Base-by-base conservation (phyloP, 2,113 vertebrate genomes). In the Nerophis ophidion region DNA sequence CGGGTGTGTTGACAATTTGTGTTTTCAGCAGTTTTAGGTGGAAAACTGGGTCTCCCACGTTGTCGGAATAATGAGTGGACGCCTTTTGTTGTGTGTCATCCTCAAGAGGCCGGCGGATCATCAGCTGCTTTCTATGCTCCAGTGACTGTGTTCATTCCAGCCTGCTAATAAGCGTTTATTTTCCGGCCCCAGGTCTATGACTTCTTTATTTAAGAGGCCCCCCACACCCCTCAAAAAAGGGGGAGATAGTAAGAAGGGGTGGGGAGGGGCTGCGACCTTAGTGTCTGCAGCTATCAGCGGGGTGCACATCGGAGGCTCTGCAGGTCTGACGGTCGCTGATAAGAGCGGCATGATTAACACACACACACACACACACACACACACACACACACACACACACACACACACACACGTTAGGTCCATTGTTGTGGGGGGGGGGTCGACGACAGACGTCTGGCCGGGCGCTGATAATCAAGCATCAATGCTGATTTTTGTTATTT, bases 241-340 rank as follows among this genome's bases (percentile, higher is more conserved):
- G 26, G 16, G 5, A 38, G 54, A 11, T 4, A 6, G 16, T 26
- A 26, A 26, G 10, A 1, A 35, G 35, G 15, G 19, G 5, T 17
- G 13, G 15, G 33, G 68, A 69, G 79, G 75, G 71, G 68, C 62
- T 80, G 75, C 68, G 72, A 82, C 75, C 79, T 75, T 73, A 55
- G 70, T 66, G 65, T 70, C 63, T 63, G 67, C 68, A 75, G 79
- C 74, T 87, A 87, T 87, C 86, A 86, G 86, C 76, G 48, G 82
- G 82, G 84, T 80, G 81, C 86, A 86, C 72, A 77, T 83, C 86
- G 68, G 82, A 78, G 84, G 75, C 72, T 82, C 76, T 74, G 79
- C 81, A 82, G 83, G 86, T 82, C 84, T 87, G 86, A 86, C 84
- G 81, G 77, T 70, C 73, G 77, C 86, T 83, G 86, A 87, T 87